These are phyloP conservation scores for Philopedon plagiatum DNA, from an alignment of 2,888 invertebrate species.

Conservation along the genomic window DNA sequence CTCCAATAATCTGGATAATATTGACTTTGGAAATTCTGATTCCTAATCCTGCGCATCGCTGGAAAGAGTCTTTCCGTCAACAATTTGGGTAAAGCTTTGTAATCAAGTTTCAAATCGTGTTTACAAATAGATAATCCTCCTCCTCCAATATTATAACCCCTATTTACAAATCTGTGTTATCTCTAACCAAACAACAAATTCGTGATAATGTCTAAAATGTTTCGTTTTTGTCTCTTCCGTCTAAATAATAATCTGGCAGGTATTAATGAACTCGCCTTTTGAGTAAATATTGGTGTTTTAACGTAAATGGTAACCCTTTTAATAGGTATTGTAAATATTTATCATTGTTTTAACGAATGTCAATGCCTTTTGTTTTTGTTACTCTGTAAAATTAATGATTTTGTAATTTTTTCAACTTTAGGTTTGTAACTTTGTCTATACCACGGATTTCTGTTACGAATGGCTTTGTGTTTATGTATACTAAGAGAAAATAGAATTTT, in stretches of 20 bases:
- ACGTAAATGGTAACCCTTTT: neutral
- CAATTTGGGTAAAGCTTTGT: neutral
- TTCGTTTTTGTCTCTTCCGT: conserved; percentile 6
- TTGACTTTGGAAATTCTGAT: conserved; percentile 28
- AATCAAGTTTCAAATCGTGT: conserved; percentile 18
- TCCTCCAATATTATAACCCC: conserved; percentile 4
- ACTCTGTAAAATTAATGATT: too few relatives aligned
- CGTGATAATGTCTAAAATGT: conserved; percentile 10
- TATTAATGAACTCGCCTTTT: conserved; percentile 1
- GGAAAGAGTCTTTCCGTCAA: conserved; percentile 2
- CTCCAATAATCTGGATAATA: conserved; percentile 20
- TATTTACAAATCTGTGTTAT: conserved; percentile 25
- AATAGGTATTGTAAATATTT: neutral
- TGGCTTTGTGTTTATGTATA: too few relatives aligned
- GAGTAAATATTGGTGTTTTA: neutral
- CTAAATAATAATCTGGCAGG: conserved; percentile 20
- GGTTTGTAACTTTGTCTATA: too few relatives aligned
- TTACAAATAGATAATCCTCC: conserved; percentile 18
- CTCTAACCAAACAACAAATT: conserved; percentile 14
- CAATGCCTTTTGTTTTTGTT: too few relatives aligned
- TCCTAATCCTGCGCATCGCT: neutral
- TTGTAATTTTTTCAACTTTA: too few relatives aligned
- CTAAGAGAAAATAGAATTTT: too few relatives aligned
- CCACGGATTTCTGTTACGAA: too few relatives aligned
- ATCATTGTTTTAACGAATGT: neutral